Percentiles rank a stretch among this genome's conserved stretches.
Conservation (phyloP, 2,113 vertebrate genomes). For the Microcebus jonahi region DNA sequence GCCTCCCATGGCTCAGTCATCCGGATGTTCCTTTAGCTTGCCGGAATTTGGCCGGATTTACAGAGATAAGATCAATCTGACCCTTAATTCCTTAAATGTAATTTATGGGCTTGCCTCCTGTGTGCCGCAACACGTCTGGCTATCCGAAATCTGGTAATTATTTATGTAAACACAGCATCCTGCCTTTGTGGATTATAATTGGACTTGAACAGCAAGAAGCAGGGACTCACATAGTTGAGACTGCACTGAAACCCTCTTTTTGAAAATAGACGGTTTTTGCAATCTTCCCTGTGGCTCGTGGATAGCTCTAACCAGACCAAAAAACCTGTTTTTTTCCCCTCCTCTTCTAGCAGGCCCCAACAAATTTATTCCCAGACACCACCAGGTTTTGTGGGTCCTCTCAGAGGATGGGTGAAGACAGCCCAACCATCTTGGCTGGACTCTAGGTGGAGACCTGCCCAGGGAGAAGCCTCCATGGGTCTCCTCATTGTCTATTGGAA, state of each 20-base stretch:
- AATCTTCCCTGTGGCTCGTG: conserved; percentile 45
- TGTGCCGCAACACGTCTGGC: conserved; percentile 73
- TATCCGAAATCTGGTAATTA: conserved; percentile 76
- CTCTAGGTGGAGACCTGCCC: not conserved
- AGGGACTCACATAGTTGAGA: not conserved
- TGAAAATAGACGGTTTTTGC: conserved; percentile 69
- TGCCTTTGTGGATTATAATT: conserved; percentile 73
- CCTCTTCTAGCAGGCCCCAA: conserved; percentile 1
- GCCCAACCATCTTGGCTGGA: not conserved
- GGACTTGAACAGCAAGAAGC: conserved; percentile 58
- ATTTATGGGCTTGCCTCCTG: conserved; percentile 77
- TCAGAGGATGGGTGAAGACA: not conserved
- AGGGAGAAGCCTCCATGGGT: not conserved
- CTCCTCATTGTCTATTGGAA: conserved; percentile 43
- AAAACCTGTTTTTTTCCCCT: not conserved
- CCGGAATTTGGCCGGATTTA: conserved; percentile 60
- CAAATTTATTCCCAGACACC: not conserved
- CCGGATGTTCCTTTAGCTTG: conserved; percentile 67
- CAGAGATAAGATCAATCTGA: conserved; percentile 79
- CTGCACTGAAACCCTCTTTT: conserved; percentile 32
- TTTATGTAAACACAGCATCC: conserved; percentile 72
- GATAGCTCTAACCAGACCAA: conserved; percentile 26
- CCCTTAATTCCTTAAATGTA: conserved; percentile 77
- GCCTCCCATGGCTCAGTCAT: conserved; percentile 47
- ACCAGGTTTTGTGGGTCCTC: not conserved